Evolutionary conservation across 2,113 vertebrate species (phyloP).

Genomic region (Channa maculata): DNA sequence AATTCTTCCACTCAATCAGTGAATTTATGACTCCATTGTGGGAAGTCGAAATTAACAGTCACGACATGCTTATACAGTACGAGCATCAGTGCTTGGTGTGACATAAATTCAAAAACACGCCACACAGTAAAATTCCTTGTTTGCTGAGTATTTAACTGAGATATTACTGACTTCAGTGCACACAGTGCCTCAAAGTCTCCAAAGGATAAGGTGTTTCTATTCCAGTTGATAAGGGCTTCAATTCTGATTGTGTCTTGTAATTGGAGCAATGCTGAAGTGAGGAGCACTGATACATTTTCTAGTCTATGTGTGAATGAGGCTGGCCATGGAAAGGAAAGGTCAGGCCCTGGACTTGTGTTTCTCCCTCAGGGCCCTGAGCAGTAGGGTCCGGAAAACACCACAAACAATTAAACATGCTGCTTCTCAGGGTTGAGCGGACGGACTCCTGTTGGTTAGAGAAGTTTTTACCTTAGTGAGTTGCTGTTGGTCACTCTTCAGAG

Average conservation of each 20-base stretch:
- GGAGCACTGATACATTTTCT: conserved; percentile 82
- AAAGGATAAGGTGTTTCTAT: conserved; percentile 58
- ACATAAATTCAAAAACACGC: conserved; percentile 9
- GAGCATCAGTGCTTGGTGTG: neutral
- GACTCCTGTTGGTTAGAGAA: conserved; percentile 75
- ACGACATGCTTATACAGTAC: neutral
- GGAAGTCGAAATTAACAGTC: conserved; percentile 31
- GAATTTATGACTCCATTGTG: conserved; percentile 22
- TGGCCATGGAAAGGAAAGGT: conserved; percentile 81
- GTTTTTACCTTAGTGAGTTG: conserved; percentile 79
- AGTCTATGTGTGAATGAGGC: conserved; percentile 82
- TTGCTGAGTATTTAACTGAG: conserved; percentile 20
- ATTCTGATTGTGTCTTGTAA: conserved; percentile 84
- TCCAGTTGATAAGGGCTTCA: conserved; percentile 67
- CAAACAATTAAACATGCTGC: conserved; percentile 87
- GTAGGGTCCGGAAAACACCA: conserved; percentile 78
- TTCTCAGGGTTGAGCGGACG: conserved; percentile 71
- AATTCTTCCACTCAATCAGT: conserved; percentile 31
- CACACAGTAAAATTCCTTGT: neutral
- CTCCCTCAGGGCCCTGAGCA: conserved; percentile 80
- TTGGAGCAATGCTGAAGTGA: conserved; percentile 82
- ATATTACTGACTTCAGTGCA: conserved; percentile 38
- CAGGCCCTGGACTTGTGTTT: conserved; percentile 79
- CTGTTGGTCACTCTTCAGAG: conserved; percentile 85
- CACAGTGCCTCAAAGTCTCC: conserved; percentile 40